Conservation (phyloP, 2,797 vertebrate genomes). For the Ptychobarbus kaznakovi region DNA sequence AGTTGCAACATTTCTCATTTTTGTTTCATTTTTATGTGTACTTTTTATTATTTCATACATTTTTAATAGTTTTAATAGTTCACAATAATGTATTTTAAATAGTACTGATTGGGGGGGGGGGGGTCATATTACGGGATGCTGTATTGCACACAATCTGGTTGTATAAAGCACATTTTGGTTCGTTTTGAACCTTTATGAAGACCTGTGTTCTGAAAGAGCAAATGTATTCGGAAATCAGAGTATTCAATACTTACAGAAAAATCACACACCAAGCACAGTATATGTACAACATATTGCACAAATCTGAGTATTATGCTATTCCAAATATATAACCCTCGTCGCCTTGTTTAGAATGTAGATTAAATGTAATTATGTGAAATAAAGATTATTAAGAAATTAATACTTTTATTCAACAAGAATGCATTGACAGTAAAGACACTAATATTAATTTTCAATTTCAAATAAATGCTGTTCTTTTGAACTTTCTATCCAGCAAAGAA, state of each 20-base stretch:
- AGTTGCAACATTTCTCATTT: no score
- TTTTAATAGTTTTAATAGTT: no score
- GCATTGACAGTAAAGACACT: not conserved
- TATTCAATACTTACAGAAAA: not conserved
- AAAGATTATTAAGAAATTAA: not conserved
- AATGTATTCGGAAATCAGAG: no score
- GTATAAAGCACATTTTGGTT: not conserved
- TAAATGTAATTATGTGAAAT: not conserved
- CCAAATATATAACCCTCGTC: not conserved
- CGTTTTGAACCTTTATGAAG: not conserved
- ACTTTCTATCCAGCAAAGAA: not conserved
- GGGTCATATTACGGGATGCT: not conserved
- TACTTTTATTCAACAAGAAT: not conserved
- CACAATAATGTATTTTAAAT: not conserved
- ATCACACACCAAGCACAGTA: not conserved
- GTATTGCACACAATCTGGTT: not conserved
- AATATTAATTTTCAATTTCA: not conserved
- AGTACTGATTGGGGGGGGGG: no score
- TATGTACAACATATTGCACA: not conserved
- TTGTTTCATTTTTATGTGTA: no score
- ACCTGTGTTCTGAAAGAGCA: no score
- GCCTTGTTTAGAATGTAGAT: not conserved
- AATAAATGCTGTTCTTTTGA: not conserved
- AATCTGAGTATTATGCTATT: not conserved
- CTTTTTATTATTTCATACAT: no score